These are phyloP conservation scores for Macrotrachela quadricornifera DNA, from an alignment of 1,140 invertebrate genomes.

Conservation along the genomic window DNA sequence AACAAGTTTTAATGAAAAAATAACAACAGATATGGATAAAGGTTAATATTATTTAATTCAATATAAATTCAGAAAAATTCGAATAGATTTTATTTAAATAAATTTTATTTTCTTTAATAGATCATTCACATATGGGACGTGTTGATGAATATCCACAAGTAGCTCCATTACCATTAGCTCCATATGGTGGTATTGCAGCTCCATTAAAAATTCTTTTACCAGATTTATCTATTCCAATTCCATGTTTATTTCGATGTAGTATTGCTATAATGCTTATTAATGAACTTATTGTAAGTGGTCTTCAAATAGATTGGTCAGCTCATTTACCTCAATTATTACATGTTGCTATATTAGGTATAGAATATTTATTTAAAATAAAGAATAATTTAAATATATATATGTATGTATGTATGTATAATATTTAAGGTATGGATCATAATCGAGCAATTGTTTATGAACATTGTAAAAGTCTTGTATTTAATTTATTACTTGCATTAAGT, in stretches of 20 bases:
- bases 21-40: neutral
- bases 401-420: neutral
- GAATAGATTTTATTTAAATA: too few relatives aligned
- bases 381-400: too few relatives aligned
- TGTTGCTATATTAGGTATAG: too few relatives aligned
- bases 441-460: conserved; percentile 73
- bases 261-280: conserved; percentile 84
- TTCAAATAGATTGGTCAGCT: neutral
- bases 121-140: too few relatives aligned
- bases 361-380: conserved; percentile 30
- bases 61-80: too few relatives aligned
- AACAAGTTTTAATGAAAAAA: neutral
- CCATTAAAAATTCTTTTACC: too few relatives aligned
- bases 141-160: neutral
- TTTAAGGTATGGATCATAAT: conserved; percentile 41
- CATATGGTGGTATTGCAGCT: neutral
- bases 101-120: too few relatives aligned
- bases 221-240: too few relatives aligned
- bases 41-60: too few relatives aligned
- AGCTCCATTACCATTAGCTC: conserved; percentile 5
- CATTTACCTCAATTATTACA: conserved; percentile 6
- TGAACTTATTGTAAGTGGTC: conserved; percentile 65
- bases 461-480: conserved; percentile 66
- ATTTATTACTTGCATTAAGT: conserved; percentile 65
- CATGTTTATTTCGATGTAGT: conserved; percentile 51